These are phyloP conservation scores for Nomada fucata DNA, from an alignment of 2,888 invertebrate species.

Conservation along the genomic window DNA sequence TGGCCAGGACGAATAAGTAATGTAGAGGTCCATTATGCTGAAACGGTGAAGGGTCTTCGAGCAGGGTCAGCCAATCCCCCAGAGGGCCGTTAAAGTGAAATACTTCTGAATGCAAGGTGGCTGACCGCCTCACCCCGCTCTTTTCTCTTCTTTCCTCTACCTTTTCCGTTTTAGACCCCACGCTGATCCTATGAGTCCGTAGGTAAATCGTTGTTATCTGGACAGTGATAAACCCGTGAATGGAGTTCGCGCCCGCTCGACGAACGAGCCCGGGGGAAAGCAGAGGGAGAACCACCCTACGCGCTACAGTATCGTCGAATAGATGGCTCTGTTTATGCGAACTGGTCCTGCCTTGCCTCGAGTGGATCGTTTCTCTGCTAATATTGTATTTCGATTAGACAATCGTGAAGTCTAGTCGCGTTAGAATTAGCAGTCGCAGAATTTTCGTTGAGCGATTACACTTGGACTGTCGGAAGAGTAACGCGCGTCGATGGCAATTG, in stretches of 20 bases:
- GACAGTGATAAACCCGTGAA: conserved; percentile 84
- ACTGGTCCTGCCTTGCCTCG: conserved; percentile 33
- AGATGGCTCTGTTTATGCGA: conserved; percentile 78
- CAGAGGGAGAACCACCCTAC: conserved; percentile 60
- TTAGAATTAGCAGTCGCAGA: too few relatives aligned
- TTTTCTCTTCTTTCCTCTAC: conserved; percentile 37
- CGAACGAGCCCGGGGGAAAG: conserved; percentile 67
- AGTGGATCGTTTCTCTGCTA: background rate
- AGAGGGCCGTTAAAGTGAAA: conserved; percentile 84
- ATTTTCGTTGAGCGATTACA: too few relatives aligned
- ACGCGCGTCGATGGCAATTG: background rate
- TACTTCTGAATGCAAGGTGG: conserved; percentile 84
- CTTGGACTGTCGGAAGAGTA: background rate
- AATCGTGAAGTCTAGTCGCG: too few relatives aligned
- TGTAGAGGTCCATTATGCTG: conserved; percentile 84
- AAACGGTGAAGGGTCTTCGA: conserved; percentile 82
- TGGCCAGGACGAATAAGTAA: conserved; percentile 83
- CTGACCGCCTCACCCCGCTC: conserved; percentile 71
- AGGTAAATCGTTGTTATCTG: conserved; percentile 85
- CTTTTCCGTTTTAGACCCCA: conserved; percentile 63
- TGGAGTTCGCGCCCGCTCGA: conserved; percentile 78
- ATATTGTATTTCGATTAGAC: background rate
- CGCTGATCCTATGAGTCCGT: conserved; percentile 67
- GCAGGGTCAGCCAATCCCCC: conserved; percentile 83
- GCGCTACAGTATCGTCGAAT: conserved; percentile 64